Evolutionary conservation across 2,888 invertebrate genomes (phyloP).

Genomic region (Drosophila paramelanica): DNA sequence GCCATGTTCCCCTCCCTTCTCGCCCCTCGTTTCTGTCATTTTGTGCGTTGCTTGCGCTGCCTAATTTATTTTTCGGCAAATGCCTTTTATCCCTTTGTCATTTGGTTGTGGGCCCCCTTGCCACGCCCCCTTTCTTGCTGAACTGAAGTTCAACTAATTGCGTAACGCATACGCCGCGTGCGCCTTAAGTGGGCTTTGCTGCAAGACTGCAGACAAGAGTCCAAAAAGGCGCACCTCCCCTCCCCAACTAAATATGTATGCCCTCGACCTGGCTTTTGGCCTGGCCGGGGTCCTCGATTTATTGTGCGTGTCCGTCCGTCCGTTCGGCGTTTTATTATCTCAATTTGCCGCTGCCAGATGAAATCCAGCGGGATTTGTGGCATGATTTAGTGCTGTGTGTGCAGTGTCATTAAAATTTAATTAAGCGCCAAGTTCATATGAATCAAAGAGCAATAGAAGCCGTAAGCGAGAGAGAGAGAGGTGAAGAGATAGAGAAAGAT

Average conservation of each 20-base stretch:
- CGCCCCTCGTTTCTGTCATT: background rate
- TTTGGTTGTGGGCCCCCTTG: constrained; percentile 31
- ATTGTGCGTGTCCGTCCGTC: constrained; percentile 57
- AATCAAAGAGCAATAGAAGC: constrained; percentile 5
- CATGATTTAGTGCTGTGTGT: constrained; percentile 74
- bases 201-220: constrained; percentile 56
- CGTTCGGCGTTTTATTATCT: constrained; percentile 66
- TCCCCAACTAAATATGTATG: background rate
- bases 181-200: constrained; percentile 73
- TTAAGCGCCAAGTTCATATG: constrained; percentile 66
- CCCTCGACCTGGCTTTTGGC: constrained; percentile 25
- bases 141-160: constrained; percentile 73
- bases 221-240: constrained; percentile 17
- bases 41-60: constrained; percentile 22
- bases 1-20: constrained; percentile 16
- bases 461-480: background rate
- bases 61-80: constrained; percentile 74
- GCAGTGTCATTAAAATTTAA: constrained; percentile 74
- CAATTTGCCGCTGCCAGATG: constrained; percentile 53
- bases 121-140: background rate
- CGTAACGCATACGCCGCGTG: constrained; percentile 75
- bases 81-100: constrained; percentile 75
- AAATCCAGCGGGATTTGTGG: constrained; percentile 71
- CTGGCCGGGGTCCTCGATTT: constrained; percentile 37
- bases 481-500: background rate